Base-by-base conservation (phyloP, 2,797 vertebrate genomes). In the Lacerta viridis region DNA sequence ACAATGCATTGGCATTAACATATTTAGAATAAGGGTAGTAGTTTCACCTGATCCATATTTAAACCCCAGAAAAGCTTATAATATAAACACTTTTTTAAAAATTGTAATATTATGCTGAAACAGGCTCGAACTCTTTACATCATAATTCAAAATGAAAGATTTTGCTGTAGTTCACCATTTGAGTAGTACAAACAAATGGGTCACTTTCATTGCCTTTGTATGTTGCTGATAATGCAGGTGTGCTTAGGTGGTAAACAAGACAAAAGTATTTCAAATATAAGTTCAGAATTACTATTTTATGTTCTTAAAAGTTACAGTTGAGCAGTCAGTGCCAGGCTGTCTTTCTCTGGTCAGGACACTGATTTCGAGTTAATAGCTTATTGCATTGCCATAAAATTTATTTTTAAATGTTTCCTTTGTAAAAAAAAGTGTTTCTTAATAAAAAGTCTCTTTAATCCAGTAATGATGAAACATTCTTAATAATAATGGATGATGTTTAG, bases 321-420 rank as follows among this genome's bases (percentile, higher is more conserved):
- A 5, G 61, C 13, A 55, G 15, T 50, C 29, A 41, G 46, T 61
- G 13, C 55, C 46, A 79, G 29, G 50, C 29, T 55, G 29, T 33
- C 29, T 59, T 59, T 29, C 77, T 79, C 20, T 43, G 20, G 39
- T 23, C 7, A 84, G 15, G 5, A 66, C 15, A 25, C 18, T 25
- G 9, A 29, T 46, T 78, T 50, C 78, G 93, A 87, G 92, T 90
- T 92, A 46, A 79, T 91, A 75, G n/a, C 89, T 89, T n/a, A 50
- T n/a, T 87, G 3, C 80, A 55, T 81, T 55, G 83, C 50, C 85
- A 10, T 83, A 66, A 83, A 59, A 80, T 41, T 29, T 64, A 50
- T 20, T 20, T 29, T 71, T 2, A 61, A 29, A 25, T 20, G 50
- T 55, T 55, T 55, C 13, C 50, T 55, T 55, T 55, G 50, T 25